phyloP scores from a whole-genome alignment of 2,113 vertebrate genomes.

The Hippocampus abdominalis region DNA sequence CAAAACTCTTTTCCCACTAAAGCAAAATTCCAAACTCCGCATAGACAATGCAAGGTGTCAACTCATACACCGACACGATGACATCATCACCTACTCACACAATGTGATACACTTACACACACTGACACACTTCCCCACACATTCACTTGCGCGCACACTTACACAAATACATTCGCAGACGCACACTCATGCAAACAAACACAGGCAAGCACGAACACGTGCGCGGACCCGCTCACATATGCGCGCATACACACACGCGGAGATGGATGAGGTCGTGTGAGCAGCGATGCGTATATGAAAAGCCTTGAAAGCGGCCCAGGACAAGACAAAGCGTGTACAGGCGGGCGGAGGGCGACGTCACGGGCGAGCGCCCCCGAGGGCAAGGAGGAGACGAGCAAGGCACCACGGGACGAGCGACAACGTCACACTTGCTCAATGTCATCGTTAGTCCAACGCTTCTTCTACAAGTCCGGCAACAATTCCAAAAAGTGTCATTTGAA shows the following conservation, averaged over 20 bases:
- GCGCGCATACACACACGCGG: neutral
- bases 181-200: neutral
- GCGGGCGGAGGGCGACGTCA: neutral
- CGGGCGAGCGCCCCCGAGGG: neutral
- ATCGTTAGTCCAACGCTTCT: neutral
- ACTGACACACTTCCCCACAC: neutral
- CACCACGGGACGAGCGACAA: neutral
- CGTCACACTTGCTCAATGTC: neutral
- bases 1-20: neutral
- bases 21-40: neutral
- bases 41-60: neutral
- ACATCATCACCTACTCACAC: neutral
- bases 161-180: neutral
- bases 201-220: too few relatives aligned
- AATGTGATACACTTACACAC: neutral
- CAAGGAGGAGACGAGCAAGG: neutral
- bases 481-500: neutral
- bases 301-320: constrained; percentile 3
- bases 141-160: neutral
- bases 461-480: neutral
- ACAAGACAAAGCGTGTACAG: neutral
- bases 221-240: neutral
- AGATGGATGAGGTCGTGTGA: neutral
- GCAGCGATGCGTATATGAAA: neutral
- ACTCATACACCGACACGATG: neutral